Percentiles rank a stretch among this genome's conserved stretches.
phyloP scores from a whole-genome alignment of 2,797 vertebrate genomes.

The Holocentrus rufus region DNA sequence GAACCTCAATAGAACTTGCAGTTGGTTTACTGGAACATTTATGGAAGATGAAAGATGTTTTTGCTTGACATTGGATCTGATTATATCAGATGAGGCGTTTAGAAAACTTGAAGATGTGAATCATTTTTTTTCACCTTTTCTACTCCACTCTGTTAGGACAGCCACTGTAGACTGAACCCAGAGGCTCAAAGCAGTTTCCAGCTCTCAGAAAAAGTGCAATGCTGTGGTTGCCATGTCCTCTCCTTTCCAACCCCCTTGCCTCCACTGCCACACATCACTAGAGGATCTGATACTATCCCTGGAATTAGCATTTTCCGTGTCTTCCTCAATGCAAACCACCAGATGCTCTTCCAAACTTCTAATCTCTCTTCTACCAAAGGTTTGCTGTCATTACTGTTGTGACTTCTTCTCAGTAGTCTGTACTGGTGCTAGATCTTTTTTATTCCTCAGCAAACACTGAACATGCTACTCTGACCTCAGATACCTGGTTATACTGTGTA shows the following conservation, averaged over 20 bases:
- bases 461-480: slow-evolving; percentile 8
- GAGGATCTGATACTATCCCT: not conserved
- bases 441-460: slow-evolving; percentile 16
- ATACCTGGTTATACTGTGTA: slow-evolving; percentile 4
- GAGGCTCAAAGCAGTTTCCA: not conserved
- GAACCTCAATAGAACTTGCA: not conserved
- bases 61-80: not conserved
- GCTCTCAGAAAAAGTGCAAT: not conserved
- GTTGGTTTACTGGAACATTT: not conserved
- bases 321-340: not conserved
- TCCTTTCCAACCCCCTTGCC: too few species aligned
- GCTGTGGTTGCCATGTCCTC: too few species aligned
- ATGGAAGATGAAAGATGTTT: not conserved
- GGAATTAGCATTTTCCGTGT: not conserved
- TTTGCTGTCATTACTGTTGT: not conserved
- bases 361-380: not conserved
- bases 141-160: not conserved
- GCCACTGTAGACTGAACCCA: not conserved
- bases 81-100: not conserved
- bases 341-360: not conserved
- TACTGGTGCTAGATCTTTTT: slow-evolving; percentile 56
- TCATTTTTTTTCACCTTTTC: not conserved
- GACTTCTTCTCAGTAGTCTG: not conserved
- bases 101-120: slow-evolving; percentile 8
- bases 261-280: too few species aligned